Conservation (phyloP, 2,113 vertebrate genomes). For the Carettochelys insculpta region DNA sequence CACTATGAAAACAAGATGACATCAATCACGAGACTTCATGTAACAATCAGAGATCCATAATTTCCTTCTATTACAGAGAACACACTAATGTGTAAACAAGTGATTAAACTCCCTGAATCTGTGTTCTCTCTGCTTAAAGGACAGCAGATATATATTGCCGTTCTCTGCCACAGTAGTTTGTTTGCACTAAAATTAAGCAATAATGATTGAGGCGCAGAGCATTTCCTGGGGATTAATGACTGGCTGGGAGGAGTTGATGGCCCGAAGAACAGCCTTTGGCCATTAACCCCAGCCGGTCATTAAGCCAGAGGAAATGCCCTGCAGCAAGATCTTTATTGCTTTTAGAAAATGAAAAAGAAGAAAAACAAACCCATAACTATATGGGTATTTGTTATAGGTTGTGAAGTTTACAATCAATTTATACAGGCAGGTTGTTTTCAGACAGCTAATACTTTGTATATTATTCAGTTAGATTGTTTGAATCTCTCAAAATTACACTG, state of each 20-base stretch:
- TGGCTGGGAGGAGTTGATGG: conserved; percentile 62
- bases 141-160: conserved; percentile 38
- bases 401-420: conserved; percentile 23
- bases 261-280: conserved; percentile 62
- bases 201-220: conserved; percentile 59
- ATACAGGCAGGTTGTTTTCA: conserved; percentile 19
- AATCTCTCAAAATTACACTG: conserved; percentile 8
- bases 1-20: conserved; percentile 25
- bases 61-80: conserved; percentile 68
- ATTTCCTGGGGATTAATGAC: conserved; percentile 71
- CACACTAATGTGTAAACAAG: conserved; percentile 69
- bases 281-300: conserved; percentile 72
- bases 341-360: conserved; percentile 57
- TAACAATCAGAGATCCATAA: conserved; percentile 35
- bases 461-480: conserved; percentile 11
- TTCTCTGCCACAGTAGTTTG: conserved; percentile 63
- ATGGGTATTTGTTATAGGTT: conserved; percentile 15
- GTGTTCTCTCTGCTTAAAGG: conserved; percentile 61
- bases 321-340: conserved; percentile 53
- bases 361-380: conserved; percentile 8
- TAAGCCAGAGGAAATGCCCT: conserved; percentile 71
- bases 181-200: conserved; percentile 77
- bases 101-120: conserved; percentile 71
- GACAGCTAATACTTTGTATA: background rate
- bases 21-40: background rate